Base-by-base conservation (phyloP, 2,797 vertebrate species). In the Enteromius viviparus region DNA sequence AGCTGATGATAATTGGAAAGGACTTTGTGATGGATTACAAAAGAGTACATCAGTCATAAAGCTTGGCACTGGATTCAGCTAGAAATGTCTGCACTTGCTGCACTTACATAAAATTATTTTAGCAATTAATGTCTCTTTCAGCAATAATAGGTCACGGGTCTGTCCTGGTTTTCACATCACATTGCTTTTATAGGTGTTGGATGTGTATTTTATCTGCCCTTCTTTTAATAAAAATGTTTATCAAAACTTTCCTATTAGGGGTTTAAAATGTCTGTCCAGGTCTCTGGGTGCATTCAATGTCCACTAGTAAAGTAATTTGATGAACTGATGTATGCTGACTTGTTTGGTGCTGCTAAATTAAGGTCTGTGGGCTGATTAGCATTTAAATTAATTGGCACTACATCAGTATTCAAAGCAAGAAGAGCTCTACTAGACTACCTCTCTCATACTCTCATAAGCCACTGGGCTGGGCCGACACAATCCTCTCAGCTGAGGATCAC, bases 341-440 rank as follows among this genome's bases (percentile, higher is more conserved):
- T 87, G 75, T 26, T 40, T 49, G 26, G 55, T 10, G 66, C 76
- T 37, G 75, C 53, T 85, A 79, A 87, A 84, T 78, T 68, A 29
- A 88, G 81, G 81, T 23, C 68, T 72, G 69, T 64, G 66, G 75
- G 55, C 74, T 51, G 62, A 87, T 88, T 85, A 87, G 85, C 87
- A 88, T 88, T 87, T 85, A 87, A 83, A 88, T 88, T 84, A 87
- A 84, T 88, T 85, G 76, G 74, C 62, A 58, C 29, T 72, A 68
- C 17, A 78, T 86, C 83, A 83, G 82, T 78, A 78, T 83, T 83
- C 64, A 47, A 85, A 70, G 66, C 34, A 76, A 17, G 34, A 60
- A 84, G 53, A 53, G 42, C 72, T 34, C 49, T n/a, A 40, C 42
- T 53, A 49, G 32, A 62, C 47, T 49, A 23, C 42, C 55, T 75